These are phyloP conservation scores for Acrocephalus kingi DNA, from an alignment of 2,113 vertebrate genomes.

Conservation along the genomic window DNA sequence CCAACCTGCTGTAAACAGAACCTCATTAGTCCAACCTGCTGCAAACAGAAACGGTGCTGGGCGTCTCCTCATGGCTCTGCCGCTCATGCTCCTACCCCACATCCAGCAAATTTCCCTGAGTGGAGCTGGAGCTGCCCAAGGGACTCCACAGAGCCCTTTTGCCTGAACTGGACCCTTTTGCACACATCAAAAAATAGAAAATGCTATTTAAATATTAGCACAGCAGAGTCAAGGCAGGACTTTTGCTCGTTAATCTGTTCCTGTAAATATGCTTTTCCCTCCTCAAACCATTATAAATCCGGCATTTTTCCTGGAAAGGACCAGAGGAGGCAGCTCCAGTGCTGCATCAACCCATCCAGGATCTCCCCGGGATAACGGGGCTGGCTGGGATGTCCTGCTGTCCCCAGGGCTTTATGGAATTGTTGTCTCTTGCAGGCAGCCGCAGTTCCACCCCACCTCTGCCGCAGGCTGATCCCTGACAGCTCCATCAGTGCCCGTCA, in stretches of 20 bases:
- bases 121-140: not conserved
- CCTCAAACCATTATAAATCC: not conserved
- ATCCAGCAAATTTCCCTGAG: not conserved
- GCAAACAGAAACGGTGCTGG: rapidly evolving
- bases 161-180: not conserved
- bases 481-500: rapidly evolving
- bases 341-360: not conserved
- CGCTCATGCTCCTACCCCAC: rapidly evolving
- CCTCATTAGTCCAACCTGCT: not conserved
- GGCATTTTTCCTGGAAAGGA: not conserved
- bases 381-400: rapidly evolving
- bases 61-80: not conserved
- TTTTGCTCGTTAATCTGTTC: not conserved
- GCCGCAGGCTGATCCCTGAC: not conserved
- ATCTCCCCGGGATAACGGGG: not conserved
- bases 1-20: not conserved
- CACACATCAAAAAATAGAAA: not conserved
- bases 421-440: not conserved
- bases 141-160: not conserved
- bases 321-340: not conserved
- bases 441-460: not conserved
- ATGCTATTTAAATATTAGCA: not conserved
- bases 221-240: not conserved
- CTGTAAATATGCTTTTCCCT: not conserved
- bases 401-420: not conserved